These are phyloP conservation scores for Mus musculus DNA, from an alignment of 2,113 vertebrate species.

Conservation along the genomic window GRCm39 chr2:100312501-100313000, in stretches of 20 bases:
- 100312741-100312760: conserved; percentile 11
- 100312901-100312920: not conserved
- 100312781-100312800: not conserved
- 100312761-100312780: not conserved
- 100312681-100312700: not conserved
- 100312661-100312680: not conserved
- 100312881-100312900: not conserved
- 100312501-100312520: no score
- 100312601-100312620: no score
- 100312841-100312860: not conserved
- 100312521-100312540: no score
- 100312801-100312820: not conserved
- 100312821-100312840: not conserved
- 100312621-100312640: no score
- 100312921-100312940: not conserved
- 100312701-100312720: not conserved
- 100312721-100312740: not conserved
- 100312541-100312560: no score
- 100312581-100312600: no score
- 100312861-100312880: not conserved
- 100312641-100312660: no score
- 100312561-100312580: no score
- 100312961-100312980: not conserved
- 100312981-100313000: not conserved
- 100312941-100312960: not conserved